phyloP scores from a whole-genome alignment of 1,140 invertebrate genomes.

The Leptinotarsa texana region DNA sequence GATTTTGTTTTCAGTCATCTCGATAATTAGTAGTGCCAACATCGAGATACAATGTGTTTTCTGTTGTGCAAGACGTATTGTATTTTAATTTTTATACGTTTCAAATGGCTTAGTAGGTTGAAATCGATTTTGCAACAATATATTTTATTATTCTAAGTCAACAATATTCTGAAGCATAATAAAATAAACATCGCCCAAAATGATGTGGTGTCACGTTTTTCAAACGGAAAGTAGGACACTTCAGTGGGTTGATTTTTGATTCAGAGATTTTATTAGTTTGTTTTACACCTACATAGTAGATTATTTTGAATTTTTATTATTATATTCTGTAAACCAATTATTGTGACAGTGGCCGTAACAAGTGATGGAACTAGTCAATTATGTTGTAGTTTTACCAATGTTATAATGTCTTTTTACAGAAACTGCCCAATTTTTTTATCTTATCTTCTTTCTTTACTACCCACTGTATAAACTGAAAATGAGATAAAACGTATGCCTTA shows the following conservation, averaged over 20 bases:
- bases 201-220: neutral
- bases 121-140: neutral
- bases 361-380: too few species aligned
- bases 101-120: neutral
- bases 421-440: too few species aligned
- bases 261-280: neutral
- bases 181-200: neutral
- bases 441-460: too few species aligned
- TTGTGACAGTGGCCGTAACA: too few species aligned
- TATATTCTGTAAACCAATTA: too few species aligned
- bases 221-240: neutral
- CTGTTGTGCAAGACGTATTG: slow-evolving; percentile 2
- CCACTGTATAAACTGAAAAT: too few species aligned
- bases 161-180: neutral
- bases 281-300: neutral
- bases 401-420: too few species aligned
- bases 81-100: slow-evolving; percentile 1
- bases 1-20: neutral
- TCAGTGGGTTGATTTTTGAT: neutral
- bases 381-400: too few species aligned
- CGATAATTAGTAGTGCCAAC: neutral
- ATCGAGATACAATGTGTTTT: neutral
- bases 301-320: too few species aligned
- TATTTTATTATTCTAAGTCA: neutral
- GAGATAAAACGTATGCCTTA: neutral